Evolutionary conservation across 2,888 invertebrate genomes (phyloP).

Genomic region (Diarsia brunnea): DNA sequence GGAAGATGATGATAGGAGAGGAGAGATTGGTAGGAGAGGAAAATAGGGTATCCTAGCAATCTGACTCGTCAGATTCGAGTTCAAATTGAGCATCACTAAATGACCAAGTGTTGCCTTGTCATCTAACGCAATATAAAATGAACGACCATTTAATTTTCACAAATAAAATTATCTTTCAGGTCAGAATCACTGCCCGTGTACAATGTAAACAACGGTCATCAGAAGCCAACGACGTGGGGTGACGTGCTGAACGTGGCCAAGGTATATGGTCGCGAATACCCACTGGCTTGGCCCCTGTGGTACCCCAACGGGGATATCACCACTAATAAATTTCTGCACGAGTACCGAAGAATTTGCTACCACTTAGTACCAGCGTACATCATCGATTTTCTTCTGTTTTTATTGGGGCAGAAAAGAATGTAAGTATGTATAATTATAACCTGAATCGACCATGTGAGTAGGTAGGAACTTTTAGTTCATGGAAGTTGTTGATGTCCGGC

Average conservation of each 20-base stretch:
- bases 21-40: neutral
- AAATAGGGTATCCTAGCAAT: neutral
- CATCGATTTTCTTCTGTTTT: conserved; percentile 94
- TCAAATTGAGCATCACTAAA: neutral
- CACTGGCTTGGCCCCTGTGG: conserved; percentile 96
- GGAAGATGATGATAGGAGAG: too few species aligned
- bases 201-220: conserved; percentile 96
- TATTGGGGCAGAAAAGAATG: conserved; percentile 95
- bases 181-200: conserved; percentile 94
- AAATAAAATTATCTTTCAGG: conserved; percentile 82
- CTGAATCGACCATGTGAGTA: neutral
- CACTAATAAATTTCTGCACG: conserved; percentile 92
- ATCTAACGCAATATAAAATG: too few species aligned
- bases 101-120: neutral
- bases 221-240: conserved; percentile 96
- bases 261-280: conserved; percentile 92
- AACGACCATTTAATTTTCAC: neutral
- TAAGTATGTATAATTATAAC: too few species aligned
- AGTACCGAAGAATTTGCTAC: conserved; percentile 92
- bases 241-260: conserved; percentile 94
- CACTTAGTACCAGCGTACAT: conserved; percentile 95
- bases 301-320: conserved; percentile 95
- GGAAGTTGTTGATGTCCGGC: neutral
- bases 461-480: neutral
- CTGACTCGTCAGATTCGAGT: neutral